Conservation (phyloP, 2,888 invertebrate genomes). For the Pollenia angustigena region DNA sequence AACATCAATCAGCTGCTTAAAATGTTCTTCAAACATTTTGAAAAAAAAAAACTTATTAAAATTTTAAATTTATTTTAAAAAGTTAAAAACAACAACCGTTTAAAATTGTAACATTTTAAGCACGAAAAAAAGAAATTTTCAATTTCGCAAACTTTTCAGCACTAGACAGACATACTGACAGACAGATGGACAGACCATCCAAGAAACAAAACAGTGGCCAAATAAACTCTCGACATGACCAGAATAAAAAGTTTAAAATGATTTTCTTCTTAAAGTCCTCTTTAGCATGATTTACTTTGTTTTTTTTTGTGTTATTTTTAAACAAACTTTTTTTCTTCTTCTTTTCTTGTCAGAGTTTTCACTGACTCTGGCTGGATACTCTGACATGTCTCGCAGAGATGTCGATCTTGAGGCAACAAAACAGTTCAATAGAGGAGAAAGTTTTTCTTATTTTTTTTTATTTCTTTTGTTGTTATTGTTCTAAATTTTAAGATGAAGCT, state of each 20-base stretch:
- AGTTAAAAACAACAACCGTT: not conserved
- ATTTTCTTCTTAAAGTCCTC: conserved; percentile 41
- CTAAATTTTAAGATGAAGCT: conserved; percentile 62
- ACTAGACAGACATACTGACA: conserved; percentile 10
- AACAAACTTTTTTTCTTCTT: not conserved
- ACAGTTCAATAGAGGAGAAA: conserved; percentile 70
- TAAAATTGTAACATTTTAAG: conserved; percentile 38
- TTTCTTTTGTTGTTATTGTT: conserved; percentile 59
- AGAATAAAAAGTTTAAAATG: conserved; percentile 63
- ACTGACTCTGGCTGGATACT: conserved; percentile 44
- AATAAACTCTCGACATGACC: conserved; percentile 58
- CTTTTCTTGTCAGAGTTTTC: conserved; percentile 26
- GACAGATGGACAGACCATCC: not conserved
- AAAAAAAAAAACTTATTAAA: conserved; percentile 23
- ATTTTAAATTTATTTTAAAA: conserved; percentile 16
- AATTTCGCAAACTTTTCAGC: conserved; percentile 41
- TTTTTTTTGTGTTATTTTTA: not conserved
- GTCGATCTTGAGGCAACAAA: conserved; percentile 57
- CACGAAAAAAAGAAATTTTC: conserved; percentile 17
- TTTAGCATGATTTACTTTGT: conserved; percentile 20
- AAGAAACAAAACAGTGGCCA: conserved; percentile 22
- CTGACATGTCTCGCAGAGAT: conserved; percentile 68
- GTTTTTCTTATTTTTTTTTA: conserved; percentile 62
- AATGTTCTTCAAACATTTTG: not conserved
- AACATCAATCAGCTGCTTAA: conserved; percentile 25